These are phyloP conservation scores for Stenchaetothrips biformis DNA, from an alignment of 2,888 invertebrate species.

Conservation along the genomic window DNA sequence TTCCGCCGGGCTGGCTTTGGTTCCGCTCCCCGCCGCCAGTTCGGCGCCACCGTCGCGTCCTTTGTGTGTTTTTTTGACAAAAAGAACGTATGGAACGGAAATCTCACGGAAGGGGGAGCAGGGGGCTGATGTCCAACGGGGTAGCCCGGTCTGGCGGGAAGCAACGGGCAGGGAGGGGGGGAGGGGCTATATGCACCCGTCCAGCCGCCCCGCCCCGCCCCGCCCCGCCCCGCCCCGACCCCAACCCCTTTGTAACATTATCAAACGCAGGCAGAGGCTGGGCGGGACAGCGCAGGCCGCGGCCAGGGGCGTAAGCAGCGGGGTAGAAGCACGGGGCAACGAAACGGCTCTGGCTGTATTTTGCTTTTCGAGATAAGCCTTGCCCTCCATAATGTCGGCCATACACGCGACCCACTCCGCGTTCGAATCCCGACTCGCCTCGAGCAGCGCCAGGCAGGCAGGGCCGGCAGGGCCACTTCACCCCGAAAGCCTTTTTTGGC, in stretches of 20 bases:
- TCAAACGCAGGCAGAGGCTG: background rate
- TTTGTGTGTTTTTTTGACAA: constrained; percentile 21
- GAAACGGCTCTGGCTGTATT: too few species aligned
- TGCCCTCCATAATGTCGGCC: too few species aligned
- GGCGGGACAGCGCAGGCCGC: background rate
- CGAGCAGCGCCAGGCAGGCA: too few species aligned
- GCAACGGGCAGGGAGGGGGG: too few species aligned
- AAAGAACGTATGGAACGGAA: constrained; percentile 21
- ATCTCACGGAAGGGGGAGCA: background rate
- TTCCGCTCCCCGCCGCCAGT: background rate
- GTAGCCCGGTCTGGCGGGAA: background rate
- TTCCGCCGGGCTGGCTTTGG: background rate
- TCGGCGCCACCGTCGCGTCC: background rate
- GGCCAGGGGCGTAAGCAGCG: background rate
- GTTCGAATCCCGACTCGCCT: too few species aligned
- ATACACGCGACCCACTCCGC: too few species aligned
- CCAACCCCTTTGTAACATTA: background rate
- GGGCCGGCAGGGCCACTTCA: too few species aligned
- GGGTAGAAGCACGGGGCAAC: too few species aligned
- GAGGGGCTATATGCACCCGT: too few species aligned
- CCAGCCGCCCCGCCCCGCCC: background rate
- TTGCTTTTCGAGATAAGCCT: too few species aligned
- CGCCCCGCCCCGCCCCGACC: background rate
- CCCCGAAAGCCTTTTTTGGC: too few species aligned
- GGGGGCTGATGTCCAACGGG: background rate